These are phyloP conservation scores for Scaptomyza montana DNA, from an alignment of 1,140 invertebrate species.

Conservation along the genomic window DNA sequence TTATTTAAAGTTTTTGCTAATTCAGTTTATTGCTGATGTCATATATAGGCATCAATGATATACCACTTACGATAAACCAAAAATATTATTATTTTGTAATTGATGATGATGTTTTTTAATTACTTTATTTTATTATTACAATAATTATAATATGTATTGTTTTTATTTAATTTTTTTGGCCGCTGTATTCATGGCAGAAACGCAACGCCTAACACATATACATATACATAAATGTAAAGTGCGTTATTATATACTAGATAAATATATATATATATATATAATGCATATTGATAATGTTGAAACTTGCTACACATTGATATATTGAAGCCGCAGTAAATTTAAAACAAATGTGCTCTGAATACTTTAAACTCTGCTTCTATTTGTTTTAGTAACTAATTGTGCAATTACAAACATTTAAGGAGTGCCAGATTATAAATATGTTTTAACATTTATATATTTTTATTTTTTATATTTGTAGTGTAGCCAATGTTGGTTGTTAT, in stretches of 20 bases:
- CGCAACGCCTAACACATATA: slow-evolving; percentile 80
- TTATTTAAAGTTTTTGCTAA: slow-evolving; percentile 19
- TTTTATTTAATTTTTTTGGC: slow-evolving; percentile 30
- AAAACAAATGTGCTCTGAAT: slow-evolving; percentile 79
- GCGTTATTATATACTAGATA: slow-evolving; percentile 46
- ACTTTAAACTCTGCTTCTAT: slow-evolving; percentile 38
- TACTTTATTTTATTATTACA: slow-evolving; percentile 35
- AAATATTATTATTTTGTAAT: slow-evolving; percentile 62
- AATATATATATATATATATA: slow-evolving; percentile 25
- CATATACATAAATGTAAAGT: slow-evolving; percentile 80
- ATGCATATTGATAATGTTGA: slow-evolving; percentile 40
- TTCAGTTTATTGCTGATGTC: slow-evolving; percentile 51
- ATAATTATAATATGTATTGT: slow-evolving; percentile 24
- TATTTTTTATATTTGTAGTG: slow-evolving; percentile 33
- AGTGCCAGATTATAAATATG: slow-evolving; percentile 55
- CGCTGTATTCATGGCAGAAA: slow-evolving; percentile 78
- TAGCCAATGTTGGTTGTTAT: slow-evolving; percentile 30
- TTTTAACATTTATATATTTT: slow-evolving; percentile 49
- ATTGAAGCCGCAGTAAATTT: slow-evolving; percentile 73
- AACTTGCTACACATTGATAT: slow-evolving; percentile 77
- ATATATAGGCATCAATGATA: slow-evolving; percentile 25
- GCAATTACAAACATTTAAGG: slow-evolving; percentile 70
- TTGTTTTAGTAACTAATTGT: slow-evolving; percentile 54
- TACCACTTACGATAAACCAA: slow-evolving; percentile 20
- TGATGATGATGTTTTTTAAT: slow-evolving; percentile 73